Evolutionary conservation across 1,140 invertebrate genomes (phyloP).

Genomic region (Brachionus calyciflorus): DNA sequence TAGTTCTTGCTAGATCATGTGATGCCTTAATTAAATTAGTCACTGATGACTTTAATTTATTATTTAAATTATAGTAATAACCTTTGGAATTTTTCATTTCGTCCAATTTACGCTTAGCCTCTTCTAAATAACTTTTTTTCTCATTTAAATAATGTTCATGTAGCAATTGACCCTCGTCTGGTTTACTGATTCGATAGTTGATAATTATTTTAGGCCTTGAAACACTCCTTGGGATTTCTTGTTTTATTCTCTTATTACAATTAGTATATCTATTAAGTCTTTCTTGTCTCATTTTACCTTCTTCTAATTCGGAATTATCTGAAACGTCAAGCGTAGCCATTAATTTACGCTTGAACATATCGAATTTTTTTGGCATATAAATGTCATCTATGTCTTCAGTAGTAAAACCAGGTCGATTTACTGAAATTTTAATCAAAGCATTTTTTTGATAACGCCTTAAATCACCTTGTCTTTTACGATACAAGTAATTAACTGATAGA

Average conservation of each 20-base stretch:
- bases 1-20: conserved; percentile 7
- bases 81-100: conserved; percentile 5
- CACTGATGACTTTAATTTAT: conserved; percentile 34
- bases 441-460: conserved; percentile 37
- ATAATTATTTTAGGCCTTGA: background rate
- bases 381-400: conserved; percentile 43
- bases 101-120: conserved; percentile 14
- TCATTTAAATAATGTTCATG: background rate
- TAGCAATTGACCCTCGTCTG: background rate
- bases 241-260: conserved; percentile 2
- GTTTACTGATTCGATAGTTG: background rate
- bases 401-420: conserved; percentile 26
- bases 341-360: conserved; percentile 27
- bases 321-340: conserved; percentile 8
- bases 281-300: conserved; percentile 28
- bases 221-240: background rate
- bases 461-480: conserved; percentile 32
- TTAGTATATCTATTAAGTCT: background rate
- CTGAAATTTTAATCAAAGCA: background rate
- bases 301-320: conserved; percentile 28
- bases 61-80: conserved; percentile 25
- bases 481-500: conserved; percentile 42
- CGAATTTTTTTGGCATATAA: conserved; percentile 31
- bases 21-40: conserved; percentile 34
- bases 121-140: conserved; percentile 33